Conservation (phyloP, 1,140 invertebrate genomes). For the Bathynomus jamesi region DNA sequence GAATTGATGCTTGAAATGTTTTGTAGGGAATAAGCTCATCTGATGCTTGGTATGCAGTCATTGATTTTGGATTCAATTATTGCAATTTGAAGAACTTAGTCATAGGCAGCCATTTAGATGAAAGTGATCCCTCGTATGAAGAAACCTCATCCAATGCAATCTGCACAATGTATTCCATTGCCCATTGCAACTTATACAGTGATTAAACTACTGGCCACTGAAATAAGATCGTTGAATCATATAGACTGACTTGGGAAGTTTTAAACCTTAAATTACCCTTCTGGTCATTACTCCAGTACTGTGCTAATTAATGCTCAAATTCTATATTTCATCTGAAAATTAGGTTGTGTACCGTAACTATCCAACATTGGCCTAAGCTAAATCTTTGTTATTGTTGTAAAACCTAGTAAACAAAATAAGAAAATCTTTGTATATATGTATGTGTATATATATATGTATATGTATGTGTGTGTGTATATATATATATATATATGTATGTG, state of each 20-base stretch:
- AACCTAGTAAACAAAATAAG: no score
- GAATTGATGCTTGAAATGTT: slow-evolving; percentile 9
- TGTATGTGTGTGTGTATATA: not conserved
- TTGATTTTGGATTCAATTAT: slow-evolving; percentile 50
- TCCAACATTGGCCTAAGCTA: no score
- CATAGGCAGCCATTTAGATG: slow-evolving; percentile 43
- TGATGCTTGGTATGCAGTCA: slow-evolving; percentile 45
- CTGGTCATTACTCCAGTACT: no score
- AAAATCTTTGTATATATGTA: no score
- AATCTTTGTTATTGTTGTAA: no score
- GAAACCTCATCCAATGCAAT: slow-evolving; percentile 44
- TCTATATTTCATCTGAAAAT: no score
- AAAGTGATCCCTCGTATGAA: slow-evolving; percentile 40
- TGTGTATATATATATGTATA: not conserved
- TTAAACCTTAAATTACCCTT: no score
- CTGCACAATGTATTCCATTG: slow-evolving; percentile 47
- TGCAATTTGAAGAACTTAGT: slow-evolving; percentile 49
- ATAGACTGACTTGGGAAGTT: no score
- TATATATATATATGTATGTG: not conserved
- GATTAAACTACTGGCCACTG: no score
- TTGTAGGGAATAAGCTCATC: slow-evolving; percentile 46
- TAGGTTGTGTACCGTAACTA: no score
- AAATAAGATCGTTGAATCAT: no score
- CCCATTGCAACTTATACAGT: slow-evolving; percentile 43
- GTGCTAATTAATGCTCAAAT: no score